Percentiles rank a stretch among this genome's conserved stretches.
Evolutionary conservation across 2,888 invertebrate genomes (phyloP).

Genomic region (Gnatocerus cornutus): DNA sequence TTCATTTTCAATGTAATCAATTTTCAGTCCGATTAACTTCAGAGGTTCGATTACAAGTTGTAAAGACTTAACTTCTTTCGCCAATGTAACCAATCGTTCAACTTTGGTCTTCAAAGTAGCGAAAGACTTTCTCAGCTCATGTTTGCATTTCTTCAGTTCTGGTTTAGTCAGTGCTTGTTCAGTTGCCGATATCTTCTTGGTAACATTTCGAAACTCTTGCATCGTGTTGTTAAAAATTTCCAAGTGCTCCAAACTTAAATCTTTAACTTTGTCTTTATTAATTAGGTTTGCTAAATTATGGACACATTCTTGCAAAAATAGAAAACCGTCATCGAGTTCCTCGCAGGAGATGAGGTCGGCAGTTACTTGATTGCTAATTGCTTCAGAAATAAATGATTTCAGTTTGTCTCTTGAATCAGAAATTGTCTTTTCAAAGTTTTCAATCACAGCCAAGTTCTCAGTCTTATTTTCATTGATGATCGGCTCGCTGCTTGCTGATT

Average conservation of each 20-base stretch:
- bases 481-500: conserved; percentile 21
- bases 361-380: conserved; percentile 9
- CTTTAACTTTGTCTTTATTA: conserved; percentile 26
- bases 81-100: conserved; percentile 16
- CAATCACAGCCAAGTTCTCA: conserved; percentile 20
- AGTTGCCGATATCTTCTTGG: conserved; percentile 4
- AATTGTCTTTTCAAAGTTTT: conserved; percentile 16
- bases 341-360: conserved; percentile 23
- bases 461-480: conserved; percentile 28
- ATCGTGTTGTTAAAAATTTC: conserved; percentile 12
- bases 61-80: conserved; percentile 27
- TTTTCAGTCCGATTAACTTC: conserved; percentile 52
- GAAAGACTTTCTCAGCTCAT: conserved; percentile 6
- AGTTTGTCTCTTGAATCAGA: conserved; percentile 19
- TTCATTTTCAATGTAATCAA: conserved; percentile 48
- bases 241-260: conserved; percentile 27
- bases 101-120: conserved; percentile 20
- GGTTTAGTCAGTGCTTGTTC: conserved; percentile 14
- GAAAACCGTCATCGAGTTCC: conserved; percentile 45
- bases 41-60: conserved; percentile 53
- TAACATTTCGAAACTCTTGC: conserved; percentile 14
- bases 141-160: not conserved
- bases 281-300: conserved; percentile 32
- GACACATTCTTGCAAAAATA: conserved; percentile 36
- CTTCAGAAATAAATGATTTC: conserved; percentile 16